Conservation (phyloP, 92 coral and sea anemone species). For the Pocillopora grandis region DNA sequence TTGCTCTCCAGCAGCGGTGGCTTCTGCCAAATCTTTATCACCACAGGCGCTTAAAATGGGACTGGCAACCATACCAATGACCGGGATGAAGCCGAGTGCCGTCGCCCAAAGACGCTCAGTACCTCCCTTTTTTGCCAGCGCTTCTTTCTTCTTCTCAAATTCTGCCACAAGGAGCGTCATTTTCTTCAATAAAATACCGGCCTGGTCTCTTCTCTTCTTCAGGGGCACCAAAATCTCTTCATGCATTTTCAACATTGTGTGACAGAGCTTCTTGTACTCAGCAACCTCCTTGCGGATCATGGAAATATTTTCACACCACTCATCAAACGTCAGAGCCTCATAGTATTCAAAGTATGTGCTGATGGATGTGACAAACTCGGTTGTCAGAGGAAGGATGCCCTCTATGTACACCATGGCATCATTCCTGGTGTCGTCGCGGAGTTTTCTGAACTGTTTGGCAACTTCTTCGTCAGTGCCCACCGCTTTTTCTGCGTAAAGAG, state of each 20-base stretch:
- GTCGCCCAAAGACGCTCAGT: constrained; percentile 33
- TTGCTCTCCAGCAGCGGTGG: constrained; percentile 47
- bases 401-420: too few relatives aligned
- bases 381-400: too few relatives aligned
- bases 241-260: constrained; percentile 46
- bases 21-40: constrained; percentile 49
- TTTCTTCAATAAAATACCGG: constrained; percentile 49
- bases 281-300: constrained; percentile 50
- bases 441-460: too few relatives aligned
- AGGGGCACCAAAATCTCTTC: constrained; percentile 47
- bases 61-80: neutral
- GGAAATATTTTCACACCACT: constrained; percentile 48
- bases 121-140: constrained; percentile 30
- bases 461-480: too few relatives aligned
- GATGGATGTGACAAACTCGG: too few relatives aligned
- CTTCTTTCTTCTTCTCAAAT: constrained; percentile 41
- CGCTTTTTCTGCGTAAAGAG: too few relatives aligned
- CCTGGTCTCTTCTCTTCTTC: constrained; percentile 3
- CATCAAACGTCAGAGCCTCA: constrained; percentile 40
- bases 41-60: constrained; percentile 18
- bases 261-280: constrained; percentile 34
- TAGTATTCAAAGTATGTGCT: constrained; percentile 43
- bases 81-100: constrained; percentile 54
- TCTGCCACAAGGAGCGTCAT: constrained; percentile 35
- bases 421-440: too few relatives aligned